A percentile compares a stretch with the other conserved stretches of the same genome.
Evolutionary conservation across 1,140 invertebrate genomes (phyloP).

Genomic region (Drosophila aff.): DNA sequence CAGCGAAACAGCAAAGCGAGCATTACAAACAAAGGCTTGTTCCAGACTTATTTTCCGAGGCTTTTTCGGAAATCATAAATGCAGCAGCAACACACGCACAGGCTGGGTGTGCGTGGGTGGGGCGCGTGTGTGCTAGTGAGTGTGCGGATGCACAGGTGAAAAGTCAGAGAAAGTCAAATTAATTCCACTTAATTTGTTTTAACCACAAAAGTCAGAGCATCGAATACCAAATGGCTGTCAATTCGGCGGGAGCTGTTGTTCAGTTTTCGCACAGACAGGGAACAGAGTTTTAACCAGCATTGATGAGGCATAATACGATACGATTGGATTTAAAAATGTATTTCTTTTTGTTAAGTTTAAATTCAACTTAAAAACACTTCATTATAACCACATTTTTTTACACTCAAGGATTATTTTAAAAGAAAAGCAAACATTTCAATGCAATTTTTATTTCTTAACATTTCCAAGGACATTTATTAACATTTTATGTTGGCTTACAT

Average conservation of each 20-base stretch:
- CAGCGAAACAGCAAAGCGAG: constrained; percentile 61
- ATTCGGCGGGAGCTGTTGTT: neutral
- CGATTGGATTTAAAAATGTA: no score
- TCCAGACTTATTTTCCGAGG: constrained; percentile 46
- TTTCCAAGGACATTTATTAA: neutral
- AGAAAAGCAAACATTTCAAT: no score
- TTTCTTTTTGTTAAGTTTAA: neutral
- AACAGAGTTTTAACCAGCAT: neutral
- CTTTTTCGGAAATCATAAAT: constrained; percentile 68
- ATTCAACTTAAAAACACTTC: neutral
- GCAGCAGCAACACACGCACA: constrained; percentile 16
- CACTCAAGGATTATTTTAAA: neutral
- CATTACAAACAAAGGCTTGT: constrained; percentile 62
- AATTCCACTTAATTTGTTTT: constrained; percentile 81
- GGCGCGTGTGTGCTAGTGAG: constrained; percentile 11
- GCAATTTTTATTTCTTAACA: no score
- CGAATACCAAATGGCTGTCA: constrained; percentile 50
- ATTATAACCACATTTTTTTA: neutral
- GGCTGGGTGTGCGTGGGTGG: neutral
- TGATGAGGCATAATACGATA: neutral
- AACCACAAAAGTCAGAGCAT: constrained; percentile 66
- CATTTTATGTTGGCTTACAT: neutral
- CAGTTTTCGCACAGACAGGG: neutral
- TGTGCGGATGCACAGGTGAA: constrained; percentile 72
- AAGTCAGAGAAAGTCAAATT: constrained; percentile 71